Evolutionary conservation across 2,113 vertebrate genomes (phyloP).

Genomic region (Eonycteris spelaea): DNA sequence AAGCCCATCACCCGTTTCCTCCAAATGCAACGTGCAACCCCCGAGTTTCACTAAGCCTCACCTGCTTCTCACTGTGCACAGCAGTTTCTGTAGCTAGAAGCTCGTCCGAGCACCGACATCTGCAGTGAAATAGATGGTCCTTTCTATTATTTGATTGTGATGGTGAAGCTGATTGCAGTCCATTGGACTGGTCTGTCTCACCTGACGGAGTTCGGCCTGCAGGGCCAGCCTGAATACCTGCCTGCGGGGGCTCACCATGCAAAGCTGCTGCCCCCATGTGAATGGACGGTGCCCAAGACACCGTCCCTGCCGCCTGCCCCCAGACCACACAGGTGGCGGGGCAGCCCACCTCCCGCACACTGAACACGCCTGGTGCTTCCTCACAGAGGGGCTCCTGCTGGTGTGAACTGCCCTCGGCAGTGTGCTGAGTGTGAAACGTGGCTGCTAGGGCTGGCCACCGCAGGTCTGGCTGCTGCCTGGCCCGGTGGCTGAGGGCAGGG

Average conservation of each 20-base stretch:
- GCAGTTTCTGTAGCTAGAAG: neutral
- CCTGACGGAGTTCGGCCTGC: accelerated
- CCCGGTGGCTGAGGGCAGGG: accelerated
- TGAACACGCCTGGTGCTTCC: too few species aligned
- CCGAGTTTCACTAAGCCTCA: neutral
- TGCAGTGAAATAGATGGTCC: accelerated
- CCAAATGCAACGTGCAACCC: accelerated
- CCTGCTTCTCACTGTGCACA: accelerated
- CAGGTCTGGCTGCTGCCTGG: neutral
- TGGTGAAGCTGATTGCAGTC: neutral
- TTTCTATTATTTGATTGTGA: neutral
- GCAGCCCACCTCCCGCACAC: too few species aligned
- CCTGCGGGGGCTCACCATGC: accelerated
- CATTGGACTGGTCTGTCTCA: accelerated
- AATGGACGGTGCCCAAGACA: accelerated
- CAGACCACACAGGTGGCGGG: too few species aligned
- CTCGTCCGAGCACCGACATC: neutral
- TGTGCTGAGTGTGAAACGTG: accelerated
- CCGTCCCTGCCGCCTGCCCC: accelerated
- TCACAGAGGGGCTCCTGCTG: neutral
- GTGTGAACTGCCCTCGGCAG: neutral
- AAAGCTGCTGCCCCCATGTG: accelerated
- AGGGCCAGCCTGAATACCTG: neutral
- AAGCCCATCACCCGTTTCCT: neutral
- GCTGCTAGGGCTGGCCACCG: accelerated